Evolutionary conservation across 2,888 invertebrate species (phyloP), one percentile per base, ranked within the genome.

Genomic region (Acanthosoma haemorrhoidale): DNA sequence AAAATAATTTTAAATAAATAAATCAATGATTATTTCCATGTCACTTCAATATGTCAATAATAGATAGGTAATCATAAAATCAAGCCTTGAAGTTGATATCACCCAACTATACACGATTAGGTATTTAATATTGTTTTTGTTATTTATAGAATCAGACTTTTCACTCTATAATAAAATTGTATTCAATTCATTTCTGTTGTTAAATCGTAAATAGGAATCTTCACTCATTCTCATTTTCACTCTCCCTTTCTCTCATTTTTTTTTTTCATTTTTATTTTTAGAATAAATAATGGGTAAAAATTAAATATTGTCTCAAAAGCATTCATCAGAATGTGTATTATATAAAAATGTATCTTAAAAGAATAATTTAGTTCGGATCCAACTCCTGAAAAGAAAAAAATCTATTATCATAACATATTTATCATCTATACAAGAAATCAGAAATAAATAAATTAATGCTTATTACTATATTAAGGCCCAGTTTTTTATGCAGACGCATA

Each of bases 381-480:
- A 67, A 36, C 16, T 67, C 67, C 67, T 67, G 51, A 67, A 67
- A 67, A 41, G 51, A 32, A 67, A 15, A 51, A 43, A 51, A 60
- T 31, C 9, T 18, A 9, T 58, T 4, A 58, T 13, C 21, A 15
- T 16, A 32, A 11, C 3, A 59, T 59, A 31, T 15, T 16, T 29
- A 29, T 59, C 9, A 31, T 32, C 8, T 58, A 25, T 59, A n/a
- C 15, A 29, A 13, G 31, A 57, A 29, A 57, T 57, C 1, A 25
- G 2, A 58, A 25, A 58, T 18, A 31, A 1, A n/a, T n/a, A n/a
- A n/a, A n/a, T n/a, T n/a, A n/a, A n/a, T n/a, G n/a, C n/a, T n/a
- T n/a, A n/a, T n/a, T n/a, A n/a, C n/a, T n/a, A n/a, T n/a, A n/a
- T n/a, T n/a, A n/a, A n/a, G n/a, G n/a, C n/a, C n/a, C n/a, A n/a